Base-by-base conservation (phyloP, 2,797 vertebrate species). In the Melanotaenia maccullochi region DNA sequence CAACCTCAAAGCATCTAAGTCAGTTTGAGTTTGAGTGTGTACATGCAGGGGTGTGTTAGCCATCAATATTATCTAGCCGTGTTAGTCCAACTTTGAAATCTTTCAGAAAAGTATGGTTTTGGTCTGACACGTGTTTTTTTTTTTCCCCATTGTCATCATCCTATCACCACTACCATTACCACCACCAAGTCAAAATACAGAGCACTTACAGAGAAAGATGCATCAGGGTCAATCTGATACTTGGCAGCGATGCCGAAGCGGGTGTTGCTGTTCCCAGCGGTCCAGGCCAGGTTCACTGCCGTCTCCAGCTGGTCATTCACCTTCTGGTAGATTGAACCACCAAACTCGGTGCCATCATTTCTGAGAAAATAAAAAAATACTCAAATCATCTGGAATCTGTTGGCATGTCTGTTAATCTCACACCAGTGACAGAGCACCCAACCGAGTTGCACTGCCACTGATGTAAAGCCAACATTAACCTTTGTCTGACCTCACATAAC, bases 241-340 rank as follows among this genome's bases (percentile, higher is more conserved):
- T 99, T 99, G 85, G 98, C 97, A 22, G 97, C 97, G 64, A 99
- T 98, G 87, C 98, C 98, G 12, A 99, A 99, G 90, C 96, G 97
- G 18, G 98, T 99, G 94, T 99, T 99, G 92, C 97, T 99, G 75
- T 99, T 99, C 20, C 98, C 98, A 0, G 98, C 97, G 22, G 98
- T 99, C 98, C 98, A 99, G 65, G 98, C 96, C 38, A 99, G 92
- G 78, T 98, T 98, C 73, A 99, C 97, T 0, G 96, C 97, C 0
- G 97, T 99, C 94, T 99, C 98, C 93, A 99, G 91, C 83, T 99
- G 95, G 52, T 97, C 94, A 35, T 98, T 99, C 87, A 99, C 97
- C 85, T 99, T 99, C 93, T 99, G 98, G 90, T 99, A 99, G 92
- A 99, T 98, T 82, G 97, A 99, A 70, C 98, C 98, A 0, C 98